Base-by-base conservation (phyloP, 23 tunicate genomes). In the Oikopleura vanhoeffeni region DNA sequence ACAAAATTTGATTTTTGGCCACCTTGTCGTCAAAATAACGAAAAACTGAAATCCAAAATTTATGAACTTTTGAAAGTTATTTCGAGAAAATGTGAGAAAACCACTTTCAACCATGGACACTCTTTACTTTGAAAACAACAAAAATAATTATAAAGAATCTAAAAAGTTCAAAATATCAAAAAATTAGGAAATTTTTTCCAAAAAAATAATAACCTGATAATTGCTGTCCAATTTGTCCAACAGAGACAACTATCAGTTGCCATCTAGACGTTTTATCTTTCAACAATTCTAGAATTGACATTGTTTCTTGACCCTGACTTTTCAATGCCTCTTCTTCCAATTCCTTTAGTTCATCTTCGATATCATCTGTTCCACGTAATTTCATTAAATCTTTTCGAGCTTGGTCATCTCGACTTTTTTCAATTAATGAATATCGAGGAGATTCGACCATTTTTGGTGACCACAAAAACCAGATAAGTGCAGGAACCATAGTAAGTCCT, bases 381-480 rank as follows among this genome's bases (percentile, higher is more conserved):
- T 40, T 76, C 57, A 40, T 49, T 1, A 91, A 57, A 84, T 90
- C 96, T 84, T 88, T 76, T 79, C 57, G 86, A 3, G 96, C 91
- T 58, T 75, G 64, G 40, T 41, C 89, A 76, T 84, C 86, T 40
- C 85, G 38, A 41, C 67, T 49, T 84, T 83, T 88, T 35, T 88
- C 91, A 40, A 91, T 91, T 24, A 91, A 71, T 60, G 86, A 49
- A 58, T 83, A 91, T 60, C 96, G 40, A 30, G 96, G 96, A 41
- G 88, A 84, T 57, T 91, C 96, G 1, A 90, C 91, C 28, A 91
- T 24, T 40, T 86, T 86, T 4, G 96, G 88, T 0, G 89, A 41
- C 58, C 71, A 49, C 8, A 41, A 67, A 33, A 91, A 40, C 76
- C 89, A 90, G 0, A 86, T 39, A 0, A 88, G 40, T 40, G 91